These are phyloP conservation scores for Sminthurinus aureus DNA, from an alignment of 2,888 invertebrate genomes.

Conservation along the genomic window DNA sequence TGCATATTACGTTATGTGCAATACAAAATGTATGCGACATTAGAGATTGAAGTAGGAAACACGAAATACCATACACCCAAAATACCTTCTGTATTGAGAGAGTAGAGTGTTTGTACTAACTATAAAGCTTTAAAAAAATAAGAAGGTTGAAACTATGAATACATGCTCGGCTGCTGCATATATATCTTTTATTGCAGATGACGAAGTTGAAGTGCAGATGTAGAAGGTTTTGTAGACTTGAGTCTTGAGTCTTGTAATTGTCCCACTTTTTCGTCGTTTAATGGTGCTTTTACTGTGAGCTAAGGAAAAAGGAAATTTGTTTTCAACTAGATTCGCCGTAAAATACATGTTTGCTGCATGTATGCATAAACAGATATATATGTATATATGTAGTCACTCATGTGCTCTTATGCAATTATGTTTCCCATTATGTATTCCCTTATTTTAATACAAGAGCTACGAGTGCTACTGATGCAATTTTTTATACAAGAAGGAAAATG, in stretches of 20 bases:
- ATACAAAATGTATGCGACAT: not conserved
- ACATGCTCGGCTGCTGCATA: not conserved
- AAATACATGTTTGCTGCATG: too few relatives aligned
- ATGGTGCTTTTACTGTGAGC: not conserved
- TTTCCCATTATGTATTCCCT: too few relatives aligned
- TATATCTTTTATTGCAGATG: conserved; percentile 12
- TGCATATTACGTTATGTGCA: too few relatives aligned
- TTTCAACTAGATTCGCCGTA: not conserved
- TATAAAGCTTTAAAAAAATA: not conserved
- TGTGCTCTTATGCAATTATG: too few relatives aligned
- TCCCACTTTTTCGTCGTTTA: conserved; percentile 13
- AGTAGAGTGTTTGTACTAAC: too few relatives aligned
- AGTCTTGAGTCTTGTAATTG: conserved; percentile 2
- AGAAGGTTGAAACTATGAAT: not conserved
- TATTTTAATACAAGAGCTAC: too few relatives aligned
- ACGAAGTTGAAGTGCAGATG: conserved; percentile 18
- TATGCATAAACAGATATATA: too few relatives aligned
- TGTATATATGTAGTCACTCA: too few relatives aligned
- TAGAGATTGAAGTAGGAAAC: conserved; percentile 4
- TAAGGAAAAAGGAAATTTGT: not conserved
- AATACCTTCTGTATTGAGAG: not conserved
- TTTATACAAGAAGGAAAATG: not conserved
- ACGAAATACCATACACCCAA: not conserved
- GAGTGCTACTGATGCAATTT: not conserved
- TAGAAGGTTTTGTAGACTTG: not conserved